phyloP scores from a whole-genome alignment of 2,888 invertebrate species.

The Aphidius colemani region DNA sequence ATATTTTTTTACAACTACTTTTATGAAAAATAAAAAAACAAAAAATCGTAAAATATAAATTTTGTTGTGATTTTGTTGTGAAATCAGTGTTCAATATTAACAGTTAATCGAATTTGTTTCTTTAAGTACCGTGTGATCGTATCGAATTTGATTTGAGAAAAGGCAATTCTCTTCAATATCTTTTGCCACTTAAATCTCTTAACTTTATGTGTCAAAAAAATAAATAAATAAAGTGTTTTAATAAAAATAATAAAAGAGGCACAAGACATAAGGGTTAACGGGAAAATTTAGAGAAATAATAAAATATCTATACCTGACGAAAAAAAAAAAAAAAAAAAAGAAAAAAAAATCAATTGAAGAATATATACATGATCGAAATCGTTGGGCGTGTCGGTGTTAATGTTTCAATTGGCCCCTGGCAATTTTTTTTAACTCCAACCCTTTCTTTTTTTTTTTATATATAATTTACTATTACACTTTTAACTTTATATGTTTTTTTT shows the following conservation, averaged over 20 bases:
- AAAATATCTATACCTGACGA: not conserved
- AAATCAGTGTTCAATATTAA: too few relatives aligned
- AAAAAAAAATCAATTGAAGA: not conserved
- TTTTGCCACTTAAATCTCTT: not conserved
- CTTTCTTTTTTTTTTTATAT: not conserved
- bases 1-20: too few relatives aligned
- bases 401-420: constrained; percentile 10
- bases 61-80: too few relatives aligned
- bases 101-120: too few relatives aligned
- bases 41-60: too few relatives aligned
- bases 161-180: not conserved
- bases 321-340: not conserved
- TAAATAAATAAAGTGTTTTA: not conserved
- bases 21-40: too few relatives aligned
- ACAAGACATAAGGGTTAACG: not conserved
- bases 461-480: constrained; percentile 3
- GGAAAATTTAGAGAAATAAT: constrained; percentile 12
- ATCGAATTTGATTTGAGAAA: constrained; percentile 13
- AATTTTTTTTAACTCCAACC: constrained; percentile 3
- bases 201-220: constrained; percentile 3
- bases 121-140: constrained; percentile 7
- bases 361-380: constrained; percentile 9
- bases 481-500: too few relatives aligned
- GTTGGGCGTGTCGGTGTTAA: constrained; percentile 13
- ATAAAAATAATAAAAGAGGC: not conserved